Evolutionary conservation across 2,113 vertebrate genomes (phyloP).

Genomic region (Nyctereutes procyonoides): DNA sequence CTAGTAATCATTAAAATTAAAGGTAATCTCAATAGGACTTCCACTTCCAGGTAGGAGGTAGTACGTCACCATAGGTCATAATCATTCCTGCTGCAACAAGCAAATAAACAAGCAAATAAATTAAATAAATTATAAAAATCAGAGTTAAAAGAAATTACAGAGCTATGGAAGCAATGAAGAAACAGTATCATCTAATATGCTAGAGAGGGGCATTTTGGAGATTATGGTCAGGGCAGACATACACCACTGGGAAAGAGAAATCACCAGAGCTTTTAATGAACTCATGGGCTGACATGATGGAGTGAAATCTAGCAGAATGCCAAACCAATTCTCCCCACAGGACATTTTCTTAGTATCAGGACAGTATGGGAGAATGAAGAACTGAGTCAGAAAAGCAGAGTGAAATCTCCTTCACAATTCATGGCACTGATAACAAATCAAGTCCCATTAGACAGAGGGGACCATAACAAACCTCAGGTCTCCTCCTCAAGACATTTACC

Average conservation of each 20-base stretch:
- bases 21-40: not conserved
- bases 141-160: not conserved
- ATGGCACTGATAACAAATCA: not conserved
- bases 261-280: not conserved
- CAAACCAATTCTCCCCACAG: not conserved
- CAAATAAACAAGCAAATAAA: too few relatives aligned
- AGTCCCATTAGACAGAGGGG: not conserved
- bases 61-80: not conserved
- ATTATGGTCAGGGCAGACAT: not conserved
- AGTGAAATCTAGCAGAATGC: not conserved
- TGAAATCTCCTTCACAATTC: not conserved
- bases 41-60: not conserved
- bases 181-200: not conserved
- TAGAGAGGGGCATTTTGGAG: not conserved
- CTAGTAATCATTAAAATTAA: not conserved
- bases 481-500: not conserved
- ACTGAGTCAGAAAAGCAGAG: not conserved
- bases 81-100: not conserved
- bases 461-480: not conserved
- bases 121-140: not conserved
- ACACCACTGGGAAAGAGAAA: not conserved
- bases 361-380: not conserved
- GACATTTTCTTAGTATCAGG: not conserved
- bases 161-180: not conserved
- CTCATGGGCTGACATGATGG: not conserved